phyloP scores from a whole-genome alignment of 2,797 vertebrate species.

The Champsocephalus gunnari region DNA sequence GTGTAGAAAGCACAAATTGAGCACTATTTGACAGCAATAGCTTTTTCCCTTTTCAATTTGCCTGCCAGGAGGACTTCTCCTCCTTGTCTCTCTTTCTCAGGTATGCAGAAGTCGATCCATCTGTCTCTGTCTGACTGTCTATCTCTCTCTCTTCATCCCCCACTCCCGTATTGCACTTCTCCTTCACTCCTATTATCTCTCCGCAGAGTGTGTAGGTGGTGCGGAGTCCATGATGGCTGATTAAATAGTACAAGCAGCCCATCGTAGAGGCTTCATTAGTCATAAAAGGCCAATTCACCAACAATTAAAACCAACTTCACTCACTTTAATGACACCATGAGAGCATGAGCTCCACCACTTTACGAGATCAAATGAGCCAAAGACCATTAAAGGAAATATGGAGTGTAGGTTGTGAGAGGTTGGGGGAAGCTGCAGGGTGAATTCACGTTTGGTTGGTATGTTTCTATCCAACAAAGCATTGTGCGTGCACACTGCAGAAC shows the following conservation, averaged over 20 bases:
- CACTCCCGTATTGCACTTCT: conserved; percentile 32
- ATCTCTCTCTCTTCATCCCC: background rate
- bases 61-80: background rate
- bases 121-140: background rate
- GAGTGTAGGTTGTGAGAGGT: conserved; percentile 23
- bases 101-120: background rate
- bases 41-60: conserved; percentile 3
- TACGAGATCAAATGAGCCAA: conserved; percentile 62
- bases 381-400: conserved; percentile 54
- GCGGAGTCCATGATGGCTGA: conserved; percentile 72
- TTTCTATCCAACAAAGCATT: background rate
- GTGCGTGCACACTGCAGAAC: conserved; percentile 20
- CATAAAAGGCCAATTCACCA: conserved; percentile 79
- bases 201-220: conserved; percentile 70
- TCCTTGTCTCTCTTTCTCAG: background rate
- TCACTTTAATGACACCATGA: conserved; percentile 66
- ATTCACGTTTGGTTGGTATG: conserved; percentile 6
- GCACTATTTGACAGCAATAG: conserved; percentile 41
- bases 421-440: conserved; percentile 14
- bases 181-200: conserved; percentile 39
- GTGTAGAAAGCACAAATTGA: conserved; percentile 25
- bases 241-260: conserved; percentile 76
- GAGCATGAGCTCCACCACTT: conserved; percentile 54
- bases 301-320: conserved; percentile 79
- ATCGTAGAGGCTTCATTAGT: conserved; percentile 79